Evolutionary conservation across 2,888 invertebrate species (phyloP).

Genomic region (Xanthia icteritia): DNA sequence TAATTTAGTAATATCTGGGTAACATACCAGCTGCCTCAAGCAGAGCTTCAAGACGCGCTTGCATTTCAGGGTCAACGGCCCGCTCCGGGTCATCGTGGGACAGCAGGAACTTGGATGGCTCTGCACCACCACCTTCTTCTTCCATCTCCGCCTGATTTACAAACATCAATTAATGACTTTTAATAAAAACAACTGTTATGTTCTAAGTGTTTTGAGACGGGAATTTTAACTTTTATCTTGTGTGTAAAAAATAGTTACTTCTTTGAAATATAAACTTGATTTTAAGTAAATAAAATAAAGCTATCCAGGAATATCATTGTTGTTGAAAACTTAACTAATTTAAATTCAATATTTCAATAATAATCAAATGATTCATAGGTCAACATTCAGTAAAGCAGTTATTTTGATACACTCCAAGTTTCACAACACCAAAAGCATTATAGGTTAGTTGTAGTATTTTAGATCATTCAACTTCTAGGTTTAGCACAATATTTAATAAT

Average conservation of each 20-base stretch:
- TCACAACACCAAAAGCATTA: constrained; percentile 62
- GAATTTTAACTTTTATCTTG: neutral
- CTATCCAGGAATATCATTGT: neutral
- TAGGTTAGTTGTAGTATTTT: constrained; percentile 64
- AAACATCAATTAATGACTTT: constrained; percentile 27
- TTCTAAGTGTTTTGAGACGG: neutral
- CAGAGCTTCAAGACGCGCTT: constrained; percentile 97
- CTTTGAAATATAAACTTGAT: constrained; percentile 13
- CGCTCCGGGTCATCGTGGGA: constrained; percentile 91
- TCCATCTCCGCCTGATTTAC: constrained; percentile 88
- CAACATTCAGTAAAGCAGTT: constrained; percentile 53
- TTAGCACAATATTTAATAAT: constrained; percentile 42
- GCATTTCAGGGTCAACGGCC: constrained; percentile 95
- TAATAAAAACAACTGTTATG: neutral
- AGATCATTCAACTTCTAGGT: constrained; percentile 47
- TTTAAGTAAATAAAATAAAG: constrained; percentile 19
- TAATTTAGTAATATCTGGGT: neutral
- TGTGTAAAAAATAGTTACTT: constrained; percentile 1
- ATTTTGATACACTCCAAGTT: constrained; percentile 56
- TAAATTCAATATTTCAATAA: constrained; percentile 34
- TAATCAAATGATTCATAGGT: constrained; percentile 48
- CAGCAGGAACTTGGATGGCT: constrained; percentile 88
- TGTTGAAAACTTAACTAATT: constrained; percentile 27
- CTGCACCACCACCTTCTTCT: constrained; percentile 86
- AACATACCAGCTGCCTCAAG: constrained; percentile 96